Conservation (phyloP, 1,140 invertebrate species). For the Drosophila grimshawi region DNA sequence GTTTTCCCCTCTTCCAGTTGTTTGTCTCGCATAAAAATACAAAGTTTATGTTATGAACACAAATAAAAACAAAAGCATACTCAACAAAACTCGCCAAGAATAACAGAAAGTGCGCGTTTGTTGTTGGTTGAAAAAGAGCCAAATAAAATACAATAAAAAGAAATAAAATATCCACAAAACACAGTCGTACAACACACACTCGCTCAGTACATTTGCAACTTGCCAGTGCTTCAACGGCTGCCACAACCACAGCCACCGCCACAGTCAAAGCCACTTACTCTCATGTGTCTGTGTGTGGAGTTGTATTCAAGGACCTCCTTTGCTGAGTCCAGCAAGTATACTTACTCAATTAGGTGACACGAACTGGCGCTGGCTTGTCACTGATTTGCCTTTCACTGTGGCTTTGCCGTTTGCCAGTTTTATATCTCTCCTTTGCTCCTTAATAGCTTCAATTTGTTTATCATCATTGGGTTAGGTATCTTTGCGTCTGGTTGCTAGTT, state of each 20-base stretch:
- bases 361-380: constrained; percentile 54
- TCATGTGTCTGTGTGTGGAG: constrained; percentile 24
- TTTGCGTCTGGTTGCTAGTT: constrained; percentile 16
- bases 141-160: constrained; percentile 81
- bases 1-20: constrained; percentile 12
- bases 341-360: constrained; percentile 78
- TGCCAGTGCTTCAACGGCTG: constrained; percentile 62
- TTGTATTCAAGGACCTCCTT: constrained; percentile 6
- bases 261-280: constrained; percentile 36
- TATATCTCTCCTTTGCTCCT: constrained; percentile 28
- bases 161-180: constrained; percentile 76
- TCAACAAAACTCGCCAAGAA: constrained; percentile 67
- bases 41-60: constrained; percentile 83
- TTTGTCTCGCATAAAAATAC: constrained; percentile 76
- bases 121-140: constrained; percentile 46
- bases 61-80: constrained; percentile 78
- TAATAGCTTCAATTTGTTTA: constrained; percentile 56
- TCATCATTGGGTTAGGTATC: constrained; percentile 48
- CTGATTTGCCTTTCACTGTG: constrained; percentile 67
- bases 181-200: constrained; percentile 44
- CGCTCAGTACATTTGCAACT: constrained; percentile 72
- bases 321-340: constrained; percentile 57
- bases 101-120: constrained; percentile 66
- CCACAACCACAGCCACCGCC: constrained; percentile 48
- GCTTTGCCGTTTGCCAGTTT: constrained; percentile 27